These are phyloP conservation scores for Periplaneta americana DNA, from an alignment of 1,140 invertebrate species.

Conservation along the genomic window DNA sequence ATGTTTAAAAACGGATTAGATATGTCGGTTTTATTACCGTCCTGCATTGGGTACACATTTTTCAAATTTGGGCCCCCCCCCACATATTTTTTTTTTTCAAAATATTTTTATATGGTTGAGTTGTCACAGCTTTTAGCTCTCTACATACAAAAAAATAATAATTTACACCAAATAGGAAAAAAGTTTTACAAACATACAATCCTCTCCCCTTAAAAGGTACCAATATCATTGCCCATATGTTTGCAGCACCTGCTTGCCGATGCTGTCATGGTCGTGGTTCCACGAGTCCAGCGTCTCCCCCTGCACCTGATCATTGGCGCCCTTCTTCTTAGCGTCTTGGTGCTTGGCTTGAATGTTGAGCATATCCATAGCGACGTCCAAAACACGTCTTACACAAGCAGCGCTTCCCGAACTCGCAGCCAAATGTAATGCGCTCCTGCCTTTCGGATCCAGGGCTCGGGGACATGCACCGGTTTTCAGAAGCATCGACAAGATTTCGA, in stretches of 20 bases:
- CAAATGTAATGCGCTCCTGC: slow-evolving; percentile 40
- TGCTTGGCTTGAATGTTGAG: not conserved
- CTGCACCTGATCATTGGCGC: not conserved
- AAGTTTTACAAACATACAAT: too few relatives aligned
- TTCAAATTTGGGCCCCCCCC: too few relatives aligned
- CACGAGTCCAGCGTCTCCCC: not conserved
- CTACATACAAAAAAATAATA: too few relatives aligned
- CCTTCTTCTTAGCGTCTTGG: not conserved
- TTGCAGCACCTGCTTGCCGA: not conserved
- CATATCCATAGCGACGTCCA: not conserved
- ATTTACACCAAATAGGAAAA: too few relatives aligned
- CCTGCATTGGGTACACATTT: too few relatives aligned
- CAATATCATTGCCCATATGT: too few relatives aligned
- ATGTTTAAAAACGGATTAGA: too few relatives aligned
- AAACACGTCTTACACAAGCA: not conserved
- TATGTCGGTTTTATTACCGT: too few relatives aligned
- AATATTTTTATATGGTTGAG: too few relatives aligned
- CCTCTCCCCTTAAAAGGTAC: too few relatives aligned
- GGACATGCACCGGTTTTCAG: not conserved
- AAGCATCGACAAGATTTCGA: not conserved
- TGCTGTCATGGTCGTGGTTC: not conserved
- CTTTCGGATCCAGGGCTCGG: slow-evolving; percentile 20
- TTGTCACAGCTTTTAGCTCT: too few relatives aligned
- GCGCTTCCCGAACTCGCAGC: slow-evolving; percentile 24
- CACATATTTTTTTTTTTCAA: too few relatives aligned